Conservation (phyloP, 2,888 invertebrate species). For the Lasioglossum figueresi region DNA sequence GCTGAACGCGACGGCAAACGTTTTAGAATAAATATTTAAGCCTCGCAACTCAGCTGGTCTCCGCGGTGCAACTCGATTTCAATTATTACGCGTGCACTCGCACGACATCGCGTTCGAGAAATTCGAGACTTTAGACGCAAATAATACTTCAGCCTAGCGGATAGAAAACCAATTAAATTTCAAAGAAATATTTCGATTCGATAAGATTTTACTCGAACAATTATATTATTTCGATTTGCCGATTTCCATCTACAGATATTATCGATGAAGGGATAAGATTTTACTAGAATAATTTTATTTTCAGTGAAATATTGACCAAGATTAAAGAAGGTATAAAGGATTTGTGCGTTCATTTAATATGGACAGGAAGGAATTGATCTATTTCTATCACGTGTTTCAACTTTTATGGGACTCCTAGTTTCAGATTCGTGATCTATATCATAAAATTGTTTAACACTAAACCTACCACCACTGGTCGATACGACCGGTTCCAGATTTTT, state of each 20-base stretch:
- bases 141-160: neutral
- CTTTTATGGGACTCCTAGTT: neutral
- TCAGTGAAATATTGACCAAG: neutral
- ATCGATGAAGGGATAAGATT: neutral
- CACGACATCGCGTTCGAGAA: neutral
- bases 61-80: neutral
- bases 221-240: no score
- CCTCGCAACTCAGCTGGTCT: neutral
- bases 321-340: neutral
- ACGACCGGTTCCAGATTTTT: no score
- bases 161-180: neutral
- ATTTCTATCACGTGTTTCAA: neutral
- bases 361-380: neutral
- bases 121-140: neutral
- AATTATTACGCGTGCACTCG: slow-evolving; percentile 11
- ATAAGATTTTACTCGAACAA: no score
- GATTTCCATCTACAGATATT: no score
- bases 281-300: neutral
- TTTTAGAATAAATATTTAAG: slow-evolving; percentile 38
- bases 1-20: slow-evolving; percentile 22
- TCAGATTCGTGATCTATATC: neutral
- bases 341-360: neutral
- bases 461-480: no score
- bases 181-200: no score
- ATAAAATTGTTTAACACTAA: neutral